Evolutionary conservation across 2,888 invertebrate genomes (phyloP).

Genomic region (Girardia tigrina): DNA sequence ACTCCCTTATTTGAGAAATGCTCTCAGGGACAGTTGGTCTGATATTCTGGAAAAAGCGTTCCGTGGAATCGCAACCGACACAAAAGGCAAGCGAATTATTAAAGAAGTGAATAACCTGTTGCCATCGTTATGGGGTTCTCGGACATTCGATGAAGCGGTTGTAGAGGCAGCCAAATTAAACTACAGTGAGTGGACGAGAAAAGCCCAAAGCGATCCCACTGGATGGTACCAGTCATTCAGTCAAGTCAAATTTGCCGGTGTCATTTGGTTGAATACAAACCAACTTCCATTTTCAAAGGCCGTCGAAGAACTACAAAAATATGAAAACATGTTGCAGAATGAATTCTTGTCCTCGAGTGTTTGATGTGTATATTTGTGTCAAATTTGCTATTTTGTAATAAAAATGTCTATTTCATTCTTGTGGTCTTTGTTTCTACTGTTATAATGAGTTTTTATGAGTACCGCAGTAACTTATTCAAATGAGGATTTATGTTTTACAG

Average conservation of each 20-base stretch:
- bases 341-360: too few species aligned
- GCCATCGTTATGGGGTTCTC: background rate
- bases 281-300: background rate
- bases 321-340: background rate
- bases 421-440: too few species aligned
- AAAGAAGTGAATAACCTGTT: background rate
- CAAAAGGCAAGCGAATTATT: background rate
- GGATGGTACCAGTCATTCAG: background rate
- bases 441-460: too few species aligned
- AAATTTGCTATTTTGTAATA: too few species aligned
- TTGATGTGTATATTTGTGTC: too few species aligned
- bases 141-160: background rate
- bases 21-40: background rate
- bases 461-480: too few species aligned
- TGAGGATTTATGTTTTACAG: too few species aligned
- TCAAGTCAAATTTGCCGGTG: background rate
- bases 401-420: too few species aligned
- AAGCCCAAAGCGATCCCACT: background rate
- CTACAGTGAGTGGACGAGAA: background rate
- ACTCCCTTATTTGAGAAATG: background rate
- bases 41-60: background rate
- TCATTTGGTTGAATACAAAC: background rate
- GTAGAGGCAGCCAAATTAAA: background rate
- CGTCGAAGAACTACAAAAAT: background rate
- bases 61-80: background rate